Base-by-base conservation (phyloP, 1,140 invertebrate genomes). In the Eriosoma lanigerum region DNA sequence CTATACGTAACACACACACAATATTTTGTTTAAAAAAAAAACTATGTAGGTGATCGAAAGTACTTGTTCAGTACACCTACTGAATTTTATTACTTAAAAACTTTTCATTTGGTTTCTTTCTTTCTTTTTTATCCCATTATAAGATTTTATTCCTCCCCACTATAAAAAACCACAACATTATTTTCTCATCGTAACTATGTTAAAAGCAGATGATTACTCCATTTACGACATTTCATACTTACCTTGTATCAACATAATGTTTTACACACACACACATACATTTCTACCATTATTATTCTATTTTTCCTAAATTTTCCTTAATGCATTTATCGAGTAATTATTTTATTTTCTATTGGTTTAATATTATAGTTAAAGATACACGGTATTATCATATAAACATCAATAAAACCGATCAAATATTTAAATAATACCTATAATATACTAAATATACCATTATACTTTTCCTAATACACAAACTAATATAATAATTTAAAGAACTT, bases 211-310 rank as follows among this genome's bases (percentile, higher is more conserved):
- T 38, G 32, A 78, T 46, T 78, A 78, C 52, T 78, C 75, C 38
- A 60, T 78, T 60, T 76, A 76, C 73, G 73, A 76, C n/a, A 76
- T 50, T 17, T 46, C n/a, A 19, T 21, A 13, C 54, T 29, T 75
- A 10, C 19, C 72, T 1, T 46, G n/a, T 24, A 29, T 29, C 13
- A 3, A 13, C n/a, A 29, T 78, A 46, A 60, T 60, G 13, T 44
- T 62, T 62, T 60, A 44, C 21, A 56, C 54, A 62, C 56, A 21
- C 75, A 26, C 56, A 78, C 54, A 26, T 10, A 4, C 32, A 46
- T 46, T 44, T 46, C 19, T 38, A 60, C 54, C 52, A 56, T 56
- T 75, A n/a, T 32, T 44, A 38, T 54, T 56, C 17, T 56, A 21
- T 73, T 56, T 75, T 10, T 44, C n/a, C 3, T n/a, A n/a, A n/a